Percentiles rank a stretch among this genome's conserved stretches.
phyloP scores from a whole-genome alignment of 1,140 invertebrate genomes.

The Chymomyza costata region DNA sequence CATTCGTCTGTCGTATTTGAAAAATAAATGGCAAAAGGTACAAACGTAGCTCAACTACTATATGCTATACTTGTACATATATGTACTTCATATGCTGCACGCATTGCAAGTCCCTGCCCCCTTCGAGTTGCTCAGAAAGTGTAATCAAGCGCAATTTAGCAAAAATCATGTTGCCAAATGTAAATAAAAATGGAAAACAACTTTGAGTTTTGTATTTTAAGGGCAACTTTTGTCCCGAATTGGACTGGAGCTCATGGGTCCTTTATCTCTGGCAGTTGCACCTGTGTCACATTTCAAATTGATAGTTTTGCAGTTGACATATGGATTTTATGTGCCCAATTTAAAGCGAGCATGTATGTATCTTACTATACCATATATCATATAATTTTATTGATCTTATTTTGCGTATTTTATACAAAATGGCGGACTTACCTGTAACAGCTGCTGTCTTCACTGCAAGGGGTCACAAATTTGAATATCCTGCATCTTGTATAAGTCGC shows the following conservation, averaged over 20 bases:
- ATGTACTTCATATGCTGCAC: conserved; percentile 62
- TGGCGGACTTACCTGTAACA: conserved; percentile 46
- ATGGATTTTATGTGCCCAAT: conserved; percentile 24
- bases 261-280: conserved; percentile 41
- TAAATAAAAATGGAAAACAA: conserved; percentile 56
- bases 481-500: too few relatives aligned
- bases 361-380: conserved; percentile 25
- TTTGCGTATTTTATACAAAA: conserved; percentile 14
- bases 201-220: conserved; percentile 5
- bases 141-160: conserved; percentile 54
- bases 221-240: conserved; percentile 11
- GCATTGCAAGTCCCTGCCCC: conserved; percentile 4
- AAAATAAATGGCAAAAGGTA: conserved; percentile 66
- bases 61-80: too few relatives aligned
- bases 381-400: conserved; percentile 21
- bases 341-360: too few relatives aligned
- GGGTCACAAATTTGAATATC: conserved; percentile 22
- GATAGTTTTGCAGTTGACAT: conserved; percentile 39
- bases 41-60: conserved; percentile 48
- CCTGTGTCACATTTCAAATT: conserved; percentile 53
- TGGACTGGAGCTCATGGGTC: too few relatives aligned
- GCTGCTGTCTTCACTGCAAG: conserved; percentile 34
- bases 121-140: too few relatives aligned
- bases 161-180: conserved; percentile 67
- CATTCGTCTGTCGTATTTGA: conserved; percentile 13